Conservation (phyloP, 2,888 invertebrate genomes). For the Drosophila macrothrix region DNA sequence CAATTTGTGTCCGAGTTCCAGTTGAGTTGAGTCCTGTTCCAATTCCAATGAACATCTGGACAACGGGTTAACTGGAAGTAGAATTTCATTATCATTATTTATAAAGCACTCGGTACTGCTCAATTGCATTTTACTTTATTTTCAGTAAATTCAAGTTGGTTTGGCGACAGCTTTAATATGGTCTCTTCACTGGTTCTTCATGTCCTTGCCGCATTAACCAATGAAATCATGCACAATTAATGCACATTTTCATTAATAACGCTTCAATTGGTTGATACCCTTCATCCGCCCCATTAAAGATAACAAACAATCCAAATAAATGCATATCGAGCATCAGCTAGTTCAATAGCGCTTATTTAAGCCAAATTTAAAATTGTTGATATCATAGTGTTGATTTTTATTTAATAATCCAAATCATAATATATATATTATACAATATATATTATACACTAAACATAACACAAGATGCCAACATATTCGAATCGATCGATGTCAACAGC, state of each 20-base stretch:
- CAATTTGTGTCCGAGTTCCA: slow-evolving; percentile 46
- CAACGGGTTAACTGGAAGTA: slow-evolving; percentile 5
- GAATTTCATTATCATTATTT: slow-evolving; percentile 58
- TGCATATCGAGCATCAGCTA: not conserved
- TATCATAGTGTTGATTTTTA: too few species aligned
- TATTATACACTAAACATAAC: not conserved
- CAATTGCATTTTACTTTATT: slow-evolving; percentile 38
- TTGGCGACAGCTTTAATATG: slow-evolving; percentile 34
- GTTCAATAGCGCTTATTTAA: not conserved
- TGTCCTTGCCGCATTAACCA: slow-evolving; percentile 57
- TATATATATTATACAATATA: not conserved
- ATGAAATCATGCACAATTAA: slow-evolving; percentile 69
- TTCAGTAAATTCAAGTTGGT: slow-evolving; percentile 47
- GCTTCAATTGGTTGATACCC: slow-evolving; percentile 51
- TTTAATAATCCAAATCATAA: not conserved
- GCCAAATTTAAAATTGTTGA: not conserved
- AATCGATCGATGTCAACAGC: not conserved
- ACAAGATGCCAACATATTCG: not conserved
- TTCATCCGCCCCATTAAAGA: slow-evolving; percentile 8
- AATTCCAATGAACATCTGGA: slow-evolving; percentile 1
- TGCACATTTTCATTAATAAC: slow-evolving; percentile 73
- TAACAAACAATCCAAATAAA: slow-evolving; percentile 6
- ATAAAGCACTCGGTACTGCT: slow-evolving; percentile 42
- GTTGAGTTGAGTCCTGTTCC: slow-evolving; percentile 18
- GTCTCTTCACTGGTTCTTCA: slow-evolving; percentile 4